phyloP scores from a whole-genome alignment of 2,797 vertebrate genomes.

The Rhinella marina region DNA sequence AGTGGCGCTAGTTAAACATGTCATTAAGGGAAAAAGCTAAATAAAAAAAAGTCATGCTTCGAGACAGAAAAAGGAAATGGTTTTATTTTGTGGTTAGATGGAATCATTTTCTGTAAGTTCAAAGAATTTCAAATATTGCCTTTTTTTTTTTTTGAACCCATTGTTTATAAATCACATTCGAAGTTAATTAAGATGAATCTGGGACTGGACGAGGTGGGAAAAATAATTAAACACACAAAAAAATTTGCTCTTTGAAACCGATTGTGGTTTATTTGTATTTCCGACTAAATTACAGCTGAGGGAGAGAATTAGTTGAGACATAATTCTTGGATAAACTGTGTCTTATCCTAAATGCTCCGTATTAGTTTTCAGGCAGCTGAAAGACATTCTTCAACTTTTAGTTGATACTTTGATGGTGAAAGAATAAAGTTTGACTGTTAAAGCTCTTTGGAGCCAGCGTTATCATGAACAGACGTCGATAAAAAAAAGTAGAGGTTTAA shows the following conservation, averaged over 20 bases:
- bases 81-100: slow-evolving; percentile 60
- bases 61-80: slow-evolving; percentile 57
- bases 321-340: slow-evolving; percentile 60
- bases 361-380: slow-evolving; percentile 61
- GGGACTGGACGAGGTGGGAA: slow-evolving; percentile 54
- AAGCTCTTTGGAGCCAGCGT: slow-evolving; percentile 50
- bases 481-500: slow-evolving; percentile 47
- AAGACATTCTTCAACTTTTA: slow-evolving; percentile 57
- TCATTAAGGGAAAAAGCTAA: slow-evolving; percentile 49
- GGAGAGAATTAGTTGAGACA: slow-evolving; percentile 60
- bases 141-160: slow-evolving; percentile 18
- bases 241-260: slow-evolving; percentile 49
- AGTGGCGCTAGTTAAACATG: slow-evolving; percentile 56
- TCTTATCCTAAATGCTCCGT: slow-evolving; percentile 58
- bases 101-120: slow-evolving; percentile 58
- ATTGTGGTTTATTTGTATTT: slow-evolving; percentile 60
- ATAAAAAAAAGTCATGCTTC: slow-evolving; percentile 51
- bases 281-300: slow-evolving; percentile 52
- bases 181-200: slow-evolving; percentile 57
- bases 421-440: slow-evolving; percentile 56
- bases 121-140: slow-evolving; percentile 59
- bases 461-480: slow-evolving; percentile 52
- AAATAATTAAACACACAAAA: slow-evolving; percentile 55
- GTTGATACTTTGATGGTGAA: slow-evolving; percentile 50
- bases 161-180: slow-evolving; percentile 60